Percentiles rank a stretch among this genome's conserved stretches.
phyloP scores from a whole-genome alignment of 2,797 vertebrate species.

The Anas flavirostris region DNA sequence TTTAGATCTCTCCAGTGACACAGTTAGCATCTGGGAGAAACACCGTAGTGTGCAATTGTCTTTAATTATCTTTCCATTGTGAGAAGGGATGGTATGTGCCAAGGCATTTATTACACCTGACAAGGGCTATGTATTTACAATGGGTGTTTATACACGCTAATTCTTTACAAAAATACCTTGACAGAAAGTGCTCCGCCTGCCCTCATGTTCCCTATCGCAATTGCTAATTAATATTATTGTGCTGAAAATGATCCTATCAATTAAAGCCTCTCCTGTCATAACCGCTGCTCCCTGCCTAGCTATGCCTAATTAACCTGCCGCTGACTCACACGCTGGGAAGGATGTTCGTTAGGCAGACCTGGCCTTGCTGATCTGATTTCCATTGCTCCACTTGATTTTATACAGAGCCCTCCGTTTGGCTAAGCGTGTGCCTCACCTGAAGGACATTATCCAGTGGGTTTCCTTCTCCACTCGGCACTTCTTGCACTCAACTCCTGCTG shows the following conservation, averaged over 20 bases:
- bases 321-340: constrained; percentile 22
- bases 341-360: neutral
- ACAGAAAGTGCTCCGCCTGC: constrained; percentile 55
- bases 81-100: constrained; percentile 54
- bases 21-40: constrained; percentile 57
- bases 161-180: constrained; percentile 75
- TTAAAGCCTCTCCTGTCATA: constrained; percentile 40
- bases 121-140: constrained; percentile 71
- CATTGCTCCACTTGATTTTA: neutral
- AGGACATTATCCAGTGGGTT: neutral
- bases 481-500: neutral
- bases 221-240: constrained; percentile 57
- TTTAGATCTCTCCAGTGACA: neutral
- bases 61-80: constrained; percentile 74
- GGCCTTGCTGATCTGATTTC: neutral
- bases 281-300: constrained; percentile 37
- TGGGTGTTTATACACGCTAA: constrained; percentile 72
- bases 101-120: constrained; percentile 73
- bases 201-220: constrained; percentile 53
- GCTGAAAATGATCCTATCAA: constrained; percentile 59
- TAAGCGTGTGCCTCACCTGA: neutral
- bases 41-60: constrained; percentile 47
- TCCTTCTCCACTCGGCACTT: neutral
- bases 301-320: constrained; percentile 28
- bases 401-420: neutral